Evolutionary conservation across 2,113 vertebrate species (phyloP).

Genomic region (Gavialis gangeticus): DNA sequence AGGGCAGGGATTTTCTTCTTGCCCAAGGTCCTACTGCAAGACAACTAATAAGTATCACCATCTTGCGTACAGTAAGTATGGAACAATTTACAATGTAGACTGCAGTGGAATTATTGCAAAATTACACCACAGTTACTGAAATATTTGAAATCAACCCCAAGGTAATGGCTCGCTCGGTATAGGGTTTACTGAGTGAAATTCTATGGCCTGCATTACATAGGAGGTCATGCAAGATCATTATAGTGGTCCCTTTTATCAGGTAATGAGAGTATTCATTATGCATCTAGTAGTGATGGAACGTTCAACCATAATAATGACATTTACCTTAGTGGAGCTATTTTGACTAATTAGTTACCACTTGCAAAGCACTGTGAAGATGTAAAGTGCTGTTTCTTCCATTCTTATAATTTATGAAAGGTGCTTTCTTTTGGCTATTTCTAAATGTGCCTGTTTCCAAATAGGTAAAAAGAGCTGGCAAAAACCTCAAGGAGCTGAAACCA

Average conservation of each 20-base stretch:
- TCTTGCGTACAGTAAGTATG: not conserved
- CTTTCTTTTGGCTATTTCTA: not conserved
- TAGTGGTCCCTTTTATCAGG: not conserved
- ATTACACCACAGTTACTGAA: not conserved
- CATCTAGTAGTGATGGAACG: not conserved
- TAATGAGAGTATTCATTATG: not conserved
- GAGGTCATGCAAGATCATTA: not conserved
- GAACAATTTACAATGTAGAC: not conserved
- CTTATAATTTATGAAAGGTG: not conserved
- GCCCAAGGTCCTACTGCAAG: not conserved
- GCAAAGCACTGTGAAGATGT: not conserved
- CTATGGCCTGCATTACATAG: not conserved
- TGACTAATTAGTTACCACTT: not conserved
- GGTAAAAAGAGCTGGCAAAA: not conserved
- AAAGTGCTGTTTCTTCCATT: not conserved
- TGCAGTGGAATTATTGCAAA: not conserved
- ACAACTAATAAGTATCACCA: not conserved
- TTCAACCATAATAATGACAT: not conserved
- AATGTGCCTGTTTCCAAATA: not conserved
- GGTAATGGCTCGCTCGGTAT: not conserved
- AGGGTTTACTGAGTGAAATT: not conserved
- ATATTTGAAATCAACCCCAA: not conserved
- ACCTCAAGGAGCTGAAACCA: not conserved
- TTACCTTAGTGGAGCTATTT: not conserved
- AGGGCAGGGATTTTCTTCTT: not conserved